These are phyloP conservation scores for Buphagus erythrorhynchus DNA, from an alignment of 2,797 vertebrate species.

Conservation along the genomic window DNA sequence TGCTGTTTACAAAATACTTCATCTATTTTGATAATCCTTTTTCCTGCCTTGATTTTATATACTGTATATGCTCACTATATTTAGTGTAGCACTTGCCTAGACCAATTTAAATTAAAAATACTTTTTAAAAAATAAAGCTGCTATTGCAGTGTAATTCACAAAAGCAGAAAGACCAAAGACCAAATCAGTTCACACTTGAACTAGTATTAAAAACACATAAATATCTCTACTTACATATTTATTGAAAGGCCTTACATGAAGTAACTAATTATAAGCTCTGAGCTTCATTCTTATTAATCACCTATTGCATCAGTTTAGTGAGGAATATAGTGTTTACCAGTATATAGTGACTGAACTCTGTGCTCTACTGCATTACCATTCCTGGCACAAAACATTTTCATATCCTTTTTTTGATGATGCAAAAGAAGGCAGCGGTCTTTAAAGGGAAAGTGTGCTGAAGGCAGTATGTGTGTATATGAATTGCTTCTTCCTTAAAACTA, in stretches of 20 bases:
- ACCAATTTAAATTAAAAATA: conserved; percentile 4
- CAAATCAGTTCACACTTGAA: neutral
- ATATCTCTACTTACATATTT: neutral
- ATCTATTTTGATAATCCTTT: conserved; percentile 20
- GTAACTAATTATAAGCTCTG: neutral
- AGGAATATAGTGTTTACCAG: neutral
- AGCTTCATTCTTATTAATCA: neutral
- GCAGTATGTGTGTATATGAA: neutral
- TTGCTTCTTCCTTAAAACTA: neutral
- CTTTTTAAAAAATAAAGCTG: neutral
- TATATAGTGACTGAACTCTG: neutral
- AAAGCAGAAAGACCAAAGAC: conserved; percentile 31
- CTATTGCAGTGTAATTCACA: neutral
- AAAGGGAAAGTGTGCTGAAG: neutral
- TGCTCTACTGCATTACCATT: neutral
- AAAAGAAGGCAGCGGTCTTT: neutral
- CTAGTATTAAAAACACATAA: neutral
- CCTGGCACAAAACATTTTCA: neutral
- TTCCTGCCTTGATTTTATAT: neutral
- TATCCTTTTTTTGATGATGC: neutral
- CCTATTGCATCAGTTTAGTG: neutral
- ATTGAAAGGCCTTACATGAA: conserved; percentile 2
- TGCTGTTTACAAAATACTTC: conserved; percentile 19
- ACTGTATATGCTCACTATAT: neutral
- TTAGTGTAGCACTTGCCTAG: conserved; percentile 2